A percentile compares a stretch with the other conserved stretches of the same genome.
Evolutionary conservation across 2,113 vertebrate species (phyloP).

Genomic region (Accipiter virgatus): DNA sequence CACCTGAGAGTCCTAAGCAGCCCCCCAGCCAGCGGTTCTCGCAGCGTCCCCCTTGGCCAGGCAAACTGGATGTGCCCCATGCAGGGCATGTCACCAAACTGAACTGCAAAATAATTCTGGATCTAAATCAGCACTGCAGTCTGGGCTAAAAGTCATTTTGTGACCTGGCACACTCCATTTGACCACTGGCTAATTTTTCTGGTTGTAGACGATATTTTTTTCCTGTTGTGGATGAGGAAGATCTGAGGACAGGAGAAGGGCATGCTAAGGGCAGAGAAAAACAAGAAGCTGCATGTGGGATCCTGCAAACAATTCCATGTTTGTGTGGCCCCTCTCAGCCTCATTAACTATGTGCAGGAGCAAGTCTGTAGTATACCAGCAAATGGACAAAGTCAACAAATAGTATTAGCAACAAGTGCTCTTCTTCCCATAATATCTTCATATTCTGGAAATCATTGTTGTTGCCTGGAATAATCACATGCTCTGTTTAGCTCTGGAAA

Average conservation of each 20-base stretch:
- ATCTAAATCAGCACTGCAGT: neutral
- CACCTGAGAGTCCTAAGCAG: neutral
- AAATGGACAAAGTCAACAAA: neutral
- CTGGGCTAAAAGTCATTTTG: neutral
- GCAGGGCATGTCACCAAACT: neutral
- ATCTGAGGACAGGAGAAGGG: neutral
- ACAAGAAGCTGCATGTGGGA: neutral
- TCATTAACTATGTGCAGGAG: neutral
- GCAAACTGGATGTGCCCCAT: neutral
- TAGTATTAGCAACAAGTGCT: neutral
- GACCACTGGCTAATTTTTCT: neutral
- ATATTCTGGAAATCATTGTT: neutral
- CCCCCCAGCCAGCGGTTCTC: neutral
- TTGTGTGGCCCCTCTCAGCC: neutral
- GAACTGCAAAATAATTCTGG: neutral
- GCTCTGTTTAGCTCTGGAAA: neutral
- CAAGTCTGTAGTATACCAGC: neutral
- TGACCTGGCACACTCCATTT: neutral
- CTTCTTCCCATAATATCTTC: neutral
- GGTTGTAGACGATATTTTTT: neutral
- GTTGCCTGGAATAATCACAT: neutral
- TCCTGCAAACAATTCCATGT: neutral
- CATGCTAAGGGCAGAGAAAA: neutral
- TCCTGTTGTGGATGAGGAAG: conserved; percentile 12
- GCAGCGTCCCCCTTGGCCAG: neutral